phyloP scores from a whole-genome alignment of 2,888 invertebrate species.

The Archaeoteleia sp. region DNA sequence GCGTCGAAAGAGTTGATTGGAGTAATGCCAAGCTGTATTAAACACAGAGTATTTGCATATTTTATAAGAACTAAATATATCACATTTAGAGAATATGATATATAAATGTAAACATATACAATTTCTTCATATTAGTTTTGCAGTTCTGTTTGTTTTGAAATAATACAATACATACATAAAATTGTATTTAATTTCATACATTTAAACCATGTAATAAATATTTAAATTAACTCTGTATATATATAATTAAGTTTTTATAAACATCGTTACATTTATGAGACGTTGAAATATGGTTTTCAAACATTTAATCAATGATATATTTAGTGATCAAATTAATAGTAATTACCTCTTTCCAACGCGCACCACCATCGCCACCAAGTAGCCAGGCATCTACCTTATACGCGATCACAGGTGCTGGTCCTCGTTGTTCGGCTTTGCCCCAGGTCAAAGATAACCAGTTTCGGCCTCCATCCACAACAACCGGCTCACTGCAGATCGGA shows the following conservation, averaged over 20 bases:
- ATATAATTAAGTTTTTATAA: too few species aligned
- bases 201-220: too few species aligned
- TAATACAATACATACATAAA: too few species aligned
- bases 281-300: too few species aligned
- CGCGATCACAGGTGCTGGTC: slow-evolving; percentile 86
- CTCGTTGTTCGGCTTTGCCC: slow-evolving; percentile 83
- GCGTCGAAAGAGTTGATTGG: slow-evolving; percentile 88
- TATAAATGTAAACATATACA: too few species aligned
- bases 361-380: slow-evolving; percentile 87
- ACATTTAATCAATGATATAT: too few species aligned
- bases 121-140: too few species aligned
- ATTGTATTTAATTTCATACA: too few species aligned
- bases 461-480: slow-evolving; percentile 86
- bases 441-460: slow-evolving; percentile 91
- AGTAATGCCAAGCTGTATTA: slow-evolving; percentile 81
- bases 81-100: neutral
- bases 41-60: neutral
- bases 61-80: slow-evolving; percentile 1
- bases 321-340: neutral
- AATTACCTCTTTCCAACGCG: slow-evolving; percentile 84
- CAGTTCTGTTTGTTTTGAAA: too few species aligned
- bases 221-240: too few species aligned
- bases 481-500: slow-evolving; percentile 83
- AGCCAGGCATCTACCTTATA: slow-evolving; percentile 90
- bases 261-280: too few species aligned